Evolutionary conservation across 2,888 invertebrate species (phyloP), one percentile per base, ranked within the genome.

Genomic region (Ennomos fuscantarius): DNA sequence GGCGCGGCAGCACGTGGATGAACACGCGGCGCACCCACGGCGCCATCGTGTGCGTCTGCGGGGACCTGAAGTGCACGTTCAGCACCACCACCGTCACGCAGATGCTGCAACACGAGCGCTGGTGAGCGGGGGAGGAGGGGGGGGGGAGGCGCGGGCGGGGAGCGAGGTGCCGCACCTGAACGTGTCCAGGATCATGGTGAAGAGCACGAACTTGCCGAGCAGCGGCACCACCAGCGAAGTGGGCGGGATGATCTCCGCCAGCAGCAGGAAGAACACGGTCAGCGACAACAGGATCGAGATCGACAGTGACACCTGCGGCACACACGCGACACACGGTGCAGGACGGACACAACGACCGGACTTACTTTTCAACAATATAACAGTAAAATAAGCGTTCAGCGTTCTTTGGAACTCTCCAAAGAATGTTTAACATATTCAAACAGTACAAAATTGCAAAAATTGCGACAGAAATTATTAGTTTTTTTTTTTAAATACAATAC

Each of bases 41-140:
- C 65, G 98, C 97, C 99, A 99, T 99, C 70, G 97, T 96, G 93
- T 99, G 99, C 66, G 99, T 99, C 89, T 98, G 97, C 67, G 99
- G 98, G 70, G 98, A 98, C 59, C 99, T 97, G 93, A 99, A 99
- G 94, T 99, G 99, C 76, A 99, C 97, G 93, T 99, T 99, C 78
- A 99, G 94, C 76, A 99, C 98, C 82, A 99, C 96, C 78, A 99
- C 99, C 63, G 98, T 98, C 82, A 97, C 96, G 93, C 97, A 97
- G 91, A 98, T 98, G 90, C 96, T 96, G 93, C 54, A 75, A 55
- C 36, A 53, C 13, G 6, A 24, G 9, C 31, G 11, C 8, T 2
- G 9, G 36, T n/a, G 11, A 9, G 2, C 12, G 10, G 13, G 39
- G n/a, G 6, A 11, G 13, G 39, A 9, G 6, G 13, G 13, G 12